Base-by-base conservation (phyloP, 2,797 vertebrate species). In the Odontamblyopus lacepedii region DNA sequence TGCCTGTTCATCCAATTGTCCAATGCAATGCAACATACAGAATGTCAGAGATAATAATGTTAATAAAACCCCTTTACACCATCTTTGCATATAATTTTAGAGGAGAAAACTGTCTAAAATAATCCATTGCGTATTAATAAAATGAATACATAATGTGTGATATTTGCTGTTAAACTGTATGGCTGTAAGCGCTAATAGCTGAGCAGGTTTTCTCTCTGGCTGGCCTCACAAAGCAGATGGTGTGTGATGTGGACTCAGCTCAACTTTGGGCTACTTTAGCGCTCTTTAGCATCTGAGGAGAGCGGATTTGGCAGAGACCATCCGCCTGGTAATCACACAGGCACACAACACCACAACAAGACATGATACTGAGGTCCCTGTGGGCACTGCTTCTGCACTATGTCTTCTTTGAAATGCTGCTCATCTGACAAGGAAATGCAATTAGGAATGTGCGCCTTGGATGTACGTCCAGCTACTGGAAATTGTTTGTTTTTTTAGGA, bases 201-300 rank as follows among this genome's bases (percentile, higher is more conserved):
- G 53, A 61, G 71, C 77, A 76, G 73, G 86, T 78, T 83, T 73
- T 44, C 71, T 63, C 63, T 55, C 71, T 82, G 74, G 88, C 78
- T 78, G 78, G 73, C 73, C 82, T 81, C 78, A 71, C 68, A 79
- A 87, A 86, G 78, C 89, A 92, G 88, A 88, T 91, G 87, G 85
- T 78, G 78, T 77, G 80, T 78, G 85, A 89, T 82, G 83, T 80
- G 77, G 81, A 81, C 83, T 83, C 61, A 78, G 69, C 78, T 83
- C 80, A 80, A 83, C 83, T 86, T 84, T 79, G 72, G 75, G 80
- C 82, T 80, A 83, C 80, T 88, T 84, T 80, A 78, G 74, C 78
- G 77, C 79, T 63, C 61, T 19, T 85, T 75, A 75, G 77, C 77
- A 79, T 85, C 83, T 76, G 71, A 90, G 76, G 86, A 78, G 78